Evolutionary conservation across 2,797 vertebrate species (phyloP), one percentile per base, ranked within the genome.

Genomic region (Morus bassanus): DNA sequence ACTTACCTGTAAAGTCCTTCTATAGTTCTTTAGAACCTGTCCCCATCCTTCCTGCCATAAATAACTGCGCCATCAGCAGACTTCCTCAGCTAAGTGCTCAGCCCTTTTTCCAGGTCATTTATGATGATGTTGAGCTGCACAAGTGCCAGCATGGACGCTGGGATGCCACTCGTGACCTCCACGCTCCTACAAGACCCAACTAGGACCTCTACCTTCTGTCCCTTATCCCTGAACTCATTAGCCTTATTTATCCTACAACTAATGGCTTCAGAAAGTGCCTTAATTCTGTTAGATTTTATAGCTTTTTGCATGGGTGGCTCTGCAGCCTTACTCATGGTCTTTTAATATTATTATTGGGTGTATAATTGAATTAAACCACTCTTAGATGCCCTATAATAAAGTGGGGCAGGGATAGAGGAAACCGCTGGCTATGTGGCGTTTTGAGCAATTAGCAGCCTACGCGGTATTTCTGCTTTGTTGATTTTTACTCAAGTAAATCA

Each of bases 41-140:
- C 37, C 65, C 80, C 46, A 51, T 69, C 67, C 81, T 88, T 18
- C 24, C 59, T 76, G 67, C 88, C 77, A 25, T 33, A 93, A 94
- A 90, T 75, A 94, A 83, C 65, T 57, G 80, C 78, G 83, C 57
- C 46, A 78, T 64, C 93, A 94, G 90, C 96, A 95, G 56, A 53
- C 13, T 61, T 13, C 28, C 72, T 76, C 0, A 0, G 56, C 3
- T 2, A 86, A 93, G 56, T 61, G 79, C 80, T 96, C 88, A 93
- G 89, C 72, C 60, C 30, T 88, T 91, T 84, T 83, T 23, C 82
- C 85, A 60, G 91, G 64, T 91, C 91, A 75, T 80, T 83, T 84
- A 15, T 39, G 76, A 61, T 0, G 4, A 61, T 0, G 5, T 1
- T 46, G 77, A 88, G 74, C 65, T 43, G 54, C 59, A 43, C 63